phyloP scores from a whole-genome alignment of 2,888 invertebrate genomes.

The Shargacucullia verbasci region DNA sequence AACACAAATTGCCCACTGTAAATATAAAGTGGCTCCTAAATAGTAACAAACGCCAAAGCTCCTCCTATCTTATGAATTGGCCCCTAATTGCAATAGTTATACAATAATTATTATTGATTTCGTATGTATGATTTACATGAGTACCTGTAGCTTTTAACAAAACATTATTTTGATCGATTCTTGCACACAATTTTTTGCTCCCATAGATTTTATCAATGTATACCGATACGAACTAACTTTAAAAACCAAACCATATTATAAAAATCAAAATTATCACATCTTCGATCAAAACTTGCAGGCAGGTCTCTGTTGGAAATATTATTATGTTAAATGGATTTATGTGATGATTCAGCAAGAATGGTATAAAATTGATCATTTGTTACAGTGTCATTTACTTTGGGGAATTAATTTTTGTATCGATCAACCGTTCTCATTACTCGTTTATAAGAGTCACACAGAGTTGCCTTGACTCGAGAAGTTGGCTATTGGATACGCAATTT shows the following conservation, averaged over 20 bases:
- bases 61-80: too few relatives aligned
- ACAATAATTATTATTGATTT: too few relatives aligned
- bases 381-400: conserved; percentile 64
- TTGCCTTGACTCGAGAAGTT: conserved; percentile 68
- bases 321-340: conserved; percentile 34
- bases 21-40: too few relatives aligned
- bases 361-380: conserved; percentile 65
- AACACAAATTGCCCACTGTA: too few relatives aligned
- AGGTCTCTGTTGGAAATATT: conserved; percentile 15
- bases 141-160: conserved; percentile 21
- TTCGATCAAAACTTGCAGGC: conserved; percentile 19
- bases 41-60: too few relatives aligned
- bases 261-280: conserved; percentile 20
- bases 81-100: too few relatives aligned
- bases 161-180: conserved; percentile 31
- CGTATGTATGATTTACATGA: too few relatives aligned
- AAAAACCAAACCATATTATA: conserved; percentile 17
- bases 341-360: conserved; percentile 52
- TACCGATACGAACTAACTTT: conserved; percentile 31
- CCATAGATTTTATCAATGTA: conserved; percentile 29
- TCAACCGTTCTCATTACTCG: conserved; percentile 68
- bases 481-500: conserved; percentile 70
- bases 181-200: conserved; percentile 32
- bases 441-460: conserved; percentile 55
- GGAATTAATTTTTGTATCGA: conserved; percentile 74